Base-by-base conservation (phyloP, 1,140 invertebrate genomes). In the Lepidostoma basale region DNA sequence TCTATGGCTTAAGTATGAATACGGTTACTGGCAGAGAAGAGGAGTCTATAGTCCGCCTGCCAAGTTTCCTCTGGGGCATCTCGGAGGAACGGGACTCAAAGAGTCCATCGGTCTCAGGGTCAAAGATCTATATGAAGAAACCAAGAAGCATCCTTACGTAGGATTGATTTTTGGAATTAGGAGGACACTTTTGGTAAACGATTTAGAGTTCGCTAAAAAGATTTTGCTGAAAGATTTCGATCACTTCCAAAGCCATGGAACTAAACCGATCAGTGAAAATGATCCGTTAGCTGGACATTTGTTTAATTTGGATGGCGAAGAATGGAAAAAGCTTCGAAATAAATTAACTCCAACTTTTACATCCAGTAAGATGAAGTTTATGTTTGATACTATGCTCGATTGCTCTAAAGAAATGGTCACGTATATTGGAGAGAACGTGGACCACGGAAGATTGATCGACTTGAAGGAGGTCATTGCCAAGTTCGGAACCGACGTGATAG, bases 141-240 rank as follows among this genome's bases (percentile, higher is more conserved):
- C 58, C 2, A 68, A 68, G 25, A 9, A 62, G 6, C 22, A 44
- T 12, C 45, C 59, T 10, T 68, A 36, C 14, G 47, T 68, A n/a
- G n/a, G n/a, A n/a, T n/a, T 33, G 5, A 6, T 6, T 33, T 6
- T 33, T 33, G 5, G 5, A 12, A 33, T 33, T 12, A 33, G 12
- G 30, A 5, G 12, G 12, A 6, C 30, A 6, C 12, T 33, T 6
- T 68, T 87, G 1, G 47, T 86, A 0, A 77, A 83, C 8, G 86
- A 90, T 74, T 77, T 86, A 18, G 83, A 87, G 3, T 71, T 91
- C 0, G 80, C 88, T 0, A 88, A 88, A 69, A 76, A 80, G n/a
- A 81, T 90, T 1, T 65, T 89, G 16, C 79, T 86, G 2, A 87
- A 85, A 70, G 86, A 89, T 68, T 88, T 87, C 39, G 72, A 79